A percentile compares a stretch with the other conserved stretches of the same genome.
phyloP scores from a whole-genome alignment of 2,797 vertebrate species.

The Gambusia yucatana region DNA sequence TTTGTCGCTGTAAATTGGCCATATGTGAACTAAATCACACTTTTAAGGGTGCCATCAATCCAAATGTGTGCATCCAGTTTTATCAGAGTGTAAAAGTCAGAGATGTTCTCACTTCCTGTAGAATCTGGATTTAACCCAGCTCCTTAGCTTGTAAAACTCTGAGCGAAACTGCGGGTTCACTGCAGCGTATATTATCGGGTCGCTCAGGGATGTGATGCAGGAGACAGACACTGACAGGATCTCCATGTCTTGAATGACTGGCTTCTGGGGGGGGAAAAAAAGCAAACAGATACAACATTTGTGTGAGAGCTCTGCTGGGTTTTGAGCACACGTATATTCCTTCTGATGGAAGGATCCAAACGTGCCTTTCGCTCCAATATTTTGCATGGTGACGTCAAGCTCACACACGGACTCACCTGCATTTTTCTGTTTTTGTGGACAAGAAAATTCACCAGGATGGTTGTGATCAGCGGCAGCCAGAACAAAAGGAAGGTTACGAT shows the following conservation, averaged over 20 bases:
- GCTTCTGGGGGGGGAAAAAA: slow-evolving; percentile 58
- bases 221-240: slow-evolving; percentile 78
- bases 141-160: slow-evolving; percentile 76
- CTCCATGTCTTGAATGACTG: slow-evolving; percentile 61
- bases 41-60: neutral
- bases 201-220: slow-evolving; percentile 80
- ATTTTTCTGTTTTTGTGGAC: slow-evolving; percentile 38
- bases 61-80: neutral
- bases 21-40: neutral
- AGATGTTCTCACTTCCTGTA: slow-evolving; percentile 25
- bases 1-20: neutral
- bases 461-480: slow-evolving; percentile 81
- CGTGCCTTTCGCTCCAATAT: neutral
- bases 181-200: slow-evolving; percentile 83
- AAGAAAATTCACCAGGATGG: slow-evolving; percentile 67
- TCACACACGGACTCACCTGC: slow-evolving; percentile 58
- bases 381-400: neutral
- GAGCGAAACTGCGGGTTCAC: slow-evolving; percentile 83
- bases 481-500: slow-evolving; percentile 81
- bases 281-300: neutral
- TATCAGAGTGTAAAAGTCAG: neutral
- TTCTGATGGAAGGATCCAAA: neutral
- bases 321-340: neutral
- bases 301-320: neutral
- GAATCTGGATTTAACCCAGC: slow-evolving; percentile 60